Base-by-base conservation (phyloP, 2,113 vertebrate species). In the Barbus barbus region DNA sequence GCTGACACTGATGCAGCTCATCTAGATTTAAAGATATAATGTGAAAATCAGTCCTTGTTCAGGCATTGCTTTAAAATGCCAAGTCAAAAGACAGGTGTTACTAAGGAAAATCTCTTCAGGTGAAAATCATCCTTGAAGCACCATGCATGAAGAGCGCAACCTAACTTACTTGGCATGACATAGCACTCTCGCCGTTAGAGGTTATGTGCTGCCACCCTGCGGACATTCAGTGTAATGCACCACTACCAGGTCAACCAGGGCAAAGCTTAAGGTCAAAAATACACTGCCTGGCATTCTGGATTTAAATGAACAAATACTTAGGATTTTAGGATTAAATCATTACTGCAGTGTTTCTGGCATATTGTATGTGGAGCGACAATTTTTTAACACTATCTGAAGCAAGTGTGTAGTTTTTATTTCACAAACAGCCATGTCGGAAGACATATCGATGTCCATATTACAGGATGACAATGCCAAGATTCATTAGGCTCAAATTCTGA, bases 141-240 rank as follows among this genome's bases (percentile, higher is more conserved):
- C n/a, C n/a, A n/a, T n/a, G n/a, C 8, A 28, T 9, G 9, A 11
- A 56, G 33, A 74, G 67, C 9, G 18, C 80, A 60, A 71, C 69
- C 48, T 76, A 83, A 83, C 72, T 11, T 72, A 77, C 60, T 81
- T 72, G 60, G 48, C 77, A 83, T 84, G 81, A 85, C 81, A 83
- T 81, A 88, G 84, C 86, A 85, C 41, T 83, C 71, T 24, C 16
- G 20, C n/a, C 1, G 1, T 33, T 56, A 4, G 5, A 22, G 20
- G 51, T 1, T 28, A 44, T 86, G 33, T 86, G 53, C 76, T 41
- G 56, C 82, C 85, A 46, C n/a, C 58, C 8, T 20, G 71, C 24
- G 78, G 65, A 2, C 24, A 60, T 58, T 38, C 63, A 48, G 13
- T 12, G 16, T 33, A 48, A 31, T 20, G 20, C 67, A 1, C 67